phyloP scores from a whole-genome alignment of 2,888 invertebrate genomes.

The Andrena fulva region DNA sequence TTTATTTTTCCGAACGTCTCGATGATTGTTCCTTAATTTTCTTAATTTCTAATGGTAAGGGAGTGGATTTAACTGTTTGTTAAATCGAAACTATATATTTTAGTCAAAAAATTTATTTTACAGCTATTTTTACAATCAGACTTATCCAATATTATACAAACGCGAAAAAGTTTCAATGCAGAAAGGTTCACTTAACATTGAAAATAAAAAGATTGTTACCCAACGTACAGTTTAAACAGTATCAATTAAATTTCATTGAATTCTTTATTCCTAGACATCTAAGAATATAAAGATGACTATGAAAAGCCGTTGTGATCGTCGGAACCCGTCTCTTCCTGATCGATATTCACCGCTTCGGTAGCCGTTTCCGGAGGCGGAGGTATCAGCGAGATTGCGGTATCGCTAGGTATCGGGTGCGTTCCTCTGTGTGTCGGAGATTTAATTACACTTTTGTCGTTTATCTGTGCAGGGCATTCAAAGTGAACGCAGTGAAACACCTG shows the following conservation, averaged over 20 bases:
- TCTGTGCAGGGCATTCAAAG: slow-evolving; percentile 96
- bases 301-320: slow-evolving; percentile 53
- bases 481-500: slow-evolving; percentile 99
- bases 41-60: neutral
- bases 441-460: slow-evolving; percentile 70
- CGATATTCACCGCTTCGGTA: slow-evolving; percentile 79
- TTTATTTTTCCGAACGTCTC: no score
- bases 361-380: slow-evolving; percentile 78
- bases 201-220: slow-evolving; percentile 16
- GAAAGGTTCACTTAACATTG: slow-evolving; percentile 7
- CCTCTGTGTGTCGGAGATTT: slow-evolving; percentile 73
- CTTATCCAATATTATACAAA: slow-evolving; percentile 51
- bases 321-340: slow-evolving; percentile 75
- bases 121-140: slow-evolving; percentile 54
- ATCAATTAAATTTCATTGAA: slow-evolving; percentile 17
- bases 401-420: slow-evolving; percentile 50
- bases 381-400: slow-evolving; percentile 23
- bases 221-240: slow-evolving; percentile 1
- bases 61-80: neutral
- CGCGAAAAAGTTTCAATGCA: neutral
- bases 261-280: slow-evolving; percentile 1
- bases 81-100: slow-evolving; percentile 27
- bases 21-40: no score
- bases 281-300: slow-evolving; percentile 11
- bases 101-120: slow-evolving; percentile 52